Base-by-base conservation (phyloP, 2,797 vertebrate species). In the Myoxocephalus aenaeus region DNA sequence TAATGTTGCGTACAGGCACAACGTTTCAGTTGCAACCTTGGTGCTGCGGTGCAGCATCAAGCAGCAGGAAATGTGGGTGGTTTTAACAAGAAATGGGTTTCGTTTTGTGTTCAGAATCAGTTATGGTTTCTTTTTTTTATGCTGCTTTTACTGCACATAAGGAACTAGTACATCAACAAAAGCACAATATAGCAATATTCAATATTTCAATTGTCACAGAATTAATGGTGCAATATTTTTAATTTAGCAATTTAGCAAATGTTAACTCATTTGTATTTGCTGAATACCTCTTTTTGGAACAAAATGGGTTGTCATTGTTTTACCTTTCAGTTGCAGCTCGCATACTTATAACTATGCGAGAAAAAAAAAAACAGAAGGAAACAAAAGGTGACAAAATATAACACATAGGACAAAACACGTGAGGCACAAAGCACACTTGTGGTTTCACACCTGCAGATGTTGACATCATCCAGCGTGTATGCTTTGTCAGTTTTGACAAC, bases 31-130 rank as follows among this genome's bases (percentile, higher is more conserved):
- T 94, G 91, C 90, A 92, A 84, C 89, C 86, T 89, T 77, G 75
- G 54, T 88, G 88, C 88, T 94, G 94, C n/a, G 93, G 94, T 93
- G 86, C 83, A 86, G 88, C 81, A 86, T 83, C 86, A 86, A 89
- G 89, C 87, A 92, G 92, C 96, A 96, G 96, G 96, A 97, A 97
- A 94, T 93, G 96, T 95, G 93, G 96, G 96, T 88, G 96, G 95
- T 94, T 96, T 95, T 96, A 94, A 95, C 95, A 95, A 95, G 92
- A 96, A 95, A 91, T 86, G 82, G 89, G 85, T 96, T 95, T 94
- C 91, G 80, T 85, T 92, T 93, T 93, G 88, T 92, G 67, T 92
- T 92, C 86, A 84, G 71, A 79, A 92, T 91, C 90, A 92, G 89
- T 88, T 92, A 83, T 65, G 78, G 80, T 83, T 88, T 88, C 84